Conservation (phyloP, 2,113 vertebrate genomes). For the Xenotilapia flavipinnis region DNA sequence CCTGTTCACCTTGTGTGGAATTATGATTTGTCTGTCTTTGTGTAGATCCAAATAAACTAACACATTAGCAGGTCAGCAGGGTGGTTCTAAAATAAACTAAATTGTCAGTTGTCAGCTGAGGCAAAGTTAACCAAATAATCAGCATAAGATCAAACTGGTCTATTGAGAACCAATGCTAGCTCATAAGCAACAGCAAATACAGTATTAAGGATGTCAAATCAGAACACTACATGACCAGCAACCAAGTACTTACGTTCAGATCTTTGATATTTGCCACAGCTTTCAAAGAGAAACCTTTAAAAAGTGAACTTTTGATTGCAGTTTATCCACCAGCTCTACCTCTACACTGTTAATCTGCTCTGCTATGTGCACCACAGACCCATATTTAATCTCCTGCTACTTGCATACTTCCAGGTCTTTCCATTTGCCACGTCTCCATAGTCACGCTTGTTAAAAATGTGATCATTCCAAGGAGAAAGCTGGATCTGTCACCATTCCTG, state of each 20-base stretch:
- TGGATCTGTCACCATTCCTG: neutral
- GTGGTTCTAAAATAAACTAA: neutral
- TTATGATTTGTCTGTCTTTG: neutral
- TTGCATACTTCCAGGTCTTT: conserved; percentile 62
- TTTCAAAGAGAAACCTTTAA: neutral
- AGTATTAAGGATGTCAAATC: neutral
- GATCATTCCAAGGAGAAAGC: neutral
- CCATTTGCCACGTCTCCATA: conserved; percentile 44
- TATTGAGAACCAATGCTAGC: neutral
- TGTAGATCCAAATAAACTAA: neutral
- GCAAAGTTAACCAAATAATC: neutral
- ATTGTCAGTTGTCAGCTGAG: neutral
- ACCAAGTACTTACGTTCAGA: conserved; percentile 38
- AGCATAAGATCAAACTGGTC: neutral
- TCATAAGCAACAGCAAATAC: neutral
- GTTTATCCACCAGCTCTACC: conserved; percentile 38
- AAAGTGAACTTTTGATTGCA: neutral
- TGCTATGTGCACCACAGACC: conserved; percentile 52
- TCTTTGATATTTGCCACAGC: neutral
- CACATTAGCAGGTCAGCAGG: neutral
- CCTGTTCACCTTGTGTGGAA: neutral
- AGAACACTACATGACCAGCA: neutral
- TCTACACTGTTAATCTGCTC: conserved; percentile 68
- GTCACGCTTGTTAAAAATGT: conserved; percentile 16
- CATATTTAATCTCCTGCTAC: conserved; percentile 59